Evolutionary conservation across 2,797 vertebrate genomes (phyloP).

Genomic region (Sebastiscus tertius): DNA sequence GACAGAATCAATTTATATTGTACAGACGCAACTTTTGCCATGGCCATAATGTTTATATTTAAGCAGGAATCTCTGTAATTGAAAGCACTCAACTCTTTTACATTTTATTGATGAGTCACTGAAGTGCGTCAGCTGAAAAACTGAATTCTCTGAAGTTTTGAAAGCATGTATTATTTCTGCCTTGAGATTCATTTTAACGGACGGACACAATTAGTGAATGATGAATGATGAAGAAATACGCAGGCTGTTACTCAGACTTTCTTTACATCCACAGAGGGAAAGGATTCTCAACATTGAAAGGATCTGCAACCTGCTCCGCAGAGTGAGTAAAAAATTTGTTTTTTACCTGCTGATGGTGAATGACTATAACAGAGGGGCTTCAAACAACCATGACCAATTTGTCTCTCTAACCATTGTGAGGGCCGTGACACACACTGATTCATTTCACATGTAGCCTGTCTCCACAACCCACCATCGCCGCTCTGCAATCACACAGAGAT

Average conservation of each 20-base stretch:
- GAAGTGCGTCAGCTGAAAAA: not conserved
- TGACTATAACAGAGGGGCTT: slow-evolving; percentile 44
- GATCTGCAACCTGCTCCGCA: slow-evolving; percentile 93
- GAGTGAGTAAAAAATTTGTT: slow-evolving; percentile 82
- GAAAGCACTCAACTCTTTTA: not conserved
- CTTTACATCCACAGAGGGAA: slow-evolving; percentile 85
- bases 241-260: slow-evolving; percentile 20
- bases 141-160: not conserved
- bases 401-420: slow-evolving; percentile 53
- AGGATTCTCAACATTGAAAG: slow-evolving; percentile 94
- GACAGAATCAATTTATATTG: not conserved
- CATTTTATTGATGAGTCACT: not conserved
- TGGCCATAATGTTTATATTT: not conserved
- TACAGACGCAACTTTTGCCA: not conserved
- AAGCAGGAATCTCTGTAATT: not conserved
- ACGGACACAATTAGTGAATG: not conserved
- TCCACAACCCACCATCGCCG: not conserved
- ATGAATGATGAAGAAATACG: not conserved
- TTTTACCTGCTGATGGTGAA: slow-evolving; percentile 43
- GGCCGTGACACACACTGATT: slow-evolving; percentile 51
- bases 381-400: slow-evolving; percentile 43
- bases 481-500: slow-evolving; percentile 2
- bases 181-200: not conserved
- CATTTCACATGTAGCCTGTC: slow-evolving; percentile 42
- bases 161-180: not conserved